These are phyloP conservation scores for Odontamblyopus lacepedii DNA, from an alignment of 2,797 vertebrate genomes.

Conservation along the genomic window DNA sequence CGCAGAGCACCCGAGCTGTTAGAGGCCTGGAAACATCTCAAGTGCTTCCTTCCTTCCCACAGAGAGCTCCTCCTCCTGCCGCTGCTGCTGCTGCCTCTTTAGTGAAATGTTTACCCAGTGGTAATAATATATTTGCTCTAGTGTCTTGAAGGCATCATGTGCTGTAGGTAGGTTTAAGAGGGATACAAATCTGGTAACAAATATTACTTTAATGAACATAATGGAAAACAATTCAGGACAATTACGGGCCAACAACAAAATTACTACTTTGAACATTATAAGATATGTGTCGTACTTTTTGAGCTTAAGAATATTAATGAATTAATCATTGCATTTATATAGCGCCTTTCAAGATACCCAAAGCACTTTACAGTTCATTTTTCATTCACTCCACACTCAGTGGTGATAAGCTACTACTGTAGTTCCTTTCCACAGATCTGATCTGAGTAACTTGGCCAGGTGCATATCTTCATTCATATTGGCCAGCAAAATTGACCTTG, in stretches of 20 bases:
- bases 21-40: constrained; percentile 30
- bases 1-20: constrained; percentile 32
- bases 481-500: too few species aligned
- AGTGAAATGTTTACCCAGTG: not conserved
- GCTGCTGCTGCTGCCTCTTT: not conserved
- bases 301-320: too few species aligned
- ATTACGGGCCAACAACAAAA: not conserved
- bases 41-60: constrained; percentile 27
- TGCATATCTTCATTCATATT: too few species aligned
- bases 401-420: too few species aligned
- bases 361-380: too few species aligned
- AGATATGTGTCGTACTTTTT: too few species aligned
- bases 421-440: too few species aligned
- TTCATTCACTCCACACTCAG: too few species aligned
- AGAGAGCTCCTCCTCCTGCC: not conserved
- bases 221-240: not conserved
- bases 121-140: not conserved
- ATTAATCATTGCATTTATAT: too few species aligned
- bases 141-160: not conserved
- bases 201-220: not conserved
- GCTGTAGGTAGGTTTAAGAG: not conserved
- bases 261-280: not conserved
- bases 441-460: too few species aligned
- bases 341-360: too few species aligned
- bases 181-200: not conserved